phyloP scores from a whole-genome alignment of 2,797 vertebrate species.

The Pteropus rufus region DNA sequence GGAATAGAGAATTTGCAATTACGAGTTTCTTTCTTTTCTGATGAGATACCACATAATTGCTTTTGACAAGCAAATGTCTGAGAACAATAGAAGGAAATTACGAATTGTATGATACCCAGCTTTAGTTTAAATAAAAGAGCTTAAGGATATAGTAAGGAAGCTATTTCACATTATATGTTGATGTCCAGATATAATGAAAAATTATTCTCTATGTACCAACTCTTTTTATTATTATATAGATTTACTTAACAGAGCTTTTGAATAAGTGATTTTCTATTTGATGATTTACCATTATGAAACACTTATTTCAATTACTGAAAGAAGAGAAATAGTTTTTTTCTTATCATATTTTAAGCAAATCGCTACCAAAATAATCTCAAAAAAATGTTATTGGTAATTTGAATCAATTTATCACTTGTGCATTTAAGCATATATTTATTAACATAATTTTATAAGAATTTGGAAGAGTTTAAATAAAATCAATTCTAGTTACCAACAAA shows the following conservation, averaged over 20 bases:
- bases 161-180: not conserved
- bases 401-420: not conserved
- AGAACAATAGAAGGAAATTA: not conserved
- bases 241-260: not conserved
- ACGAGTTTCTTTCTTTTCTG: not conserved
- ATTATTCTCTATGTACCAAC: not conserved
- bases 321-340: not conserved
- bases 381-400: not conserved
- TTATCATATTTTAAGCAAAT: not conserved
- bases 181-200: not conserved
- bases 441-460: not conserved
- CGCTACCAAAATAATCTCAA: not conserved
- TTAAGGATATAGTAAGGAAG: not conserved
- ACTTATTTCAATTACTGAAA: not conserved
- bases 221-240: not conserved
- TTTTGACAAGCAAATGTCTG: not conserved
- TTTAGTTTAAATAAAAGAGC: not conserved
- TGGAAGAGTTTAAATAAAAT: not conserved
- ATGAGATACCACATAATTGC: not conserved
- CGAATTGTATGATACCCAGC: not conserved
- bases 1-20: not conserved
- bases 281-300: not conserved
- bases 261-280: not conserved
- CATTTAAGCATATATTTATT: not conserved
- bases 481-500: not conserved